Evolutionary conservation across 2,888 invertebrate genomes (phyloP).

Genomic region (Platypus cylindrus): DNA sequence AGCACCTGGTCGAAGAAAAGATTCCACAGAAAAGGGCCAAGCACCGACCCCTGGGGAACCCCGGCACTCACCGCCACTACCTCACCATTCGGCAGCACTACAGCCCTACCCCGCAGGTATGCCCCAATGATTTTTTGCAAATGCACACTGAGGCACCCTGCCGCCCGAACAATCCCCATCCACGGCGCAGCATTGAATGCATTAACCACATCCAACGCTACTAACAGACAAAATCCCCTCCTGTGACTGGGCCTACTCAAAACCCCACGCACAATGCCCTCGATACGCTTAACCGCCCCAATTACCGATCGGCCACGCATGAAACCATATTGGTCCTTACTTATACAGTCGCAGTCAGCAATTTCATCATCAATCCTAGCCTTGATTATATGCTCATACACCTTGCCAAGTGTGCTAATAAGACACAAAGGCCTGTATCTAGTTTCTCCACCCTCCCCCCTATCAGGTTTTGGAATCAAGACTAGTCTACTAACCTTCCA

Average conservation of each 20-base stretch:
- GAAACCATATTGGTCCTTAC: constrained; percentile 4
- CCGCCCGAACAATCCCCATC: neutral
- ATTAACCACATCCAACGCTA: constrained; percentile 1
- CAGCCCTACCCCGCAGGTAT: constrained; percentile 7
- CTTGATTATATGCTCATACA: constrained; percentile 1
- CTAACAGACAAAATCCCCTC: too few relatives aligned
- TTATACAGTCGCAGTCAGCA: neutral
- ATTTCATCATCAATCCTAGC: neutral
- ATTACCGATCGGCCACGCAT: constrained; percentile 2
- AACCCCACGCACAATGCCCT: neutral
- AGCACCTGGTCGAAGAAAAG: constrained; percentile 5
- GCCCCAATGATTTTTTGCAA: constrained; percentile 11
- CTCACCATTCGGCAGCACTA: constrained; percentile 5
- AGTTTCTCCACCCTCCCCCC: neutral
- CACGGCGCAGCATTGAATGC: constrained; percentile 2
- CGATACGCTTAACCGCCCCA: neutral
- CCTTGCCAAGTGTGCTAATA: neutral
- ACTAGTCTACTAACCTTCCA: constrained; percentile 4
- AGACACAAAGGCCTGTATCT: constrained; percentile 3
- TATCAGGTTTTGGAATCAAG: neutral
- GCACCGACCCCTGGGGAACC: constrained; percentile 4
- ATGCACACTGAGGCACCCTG: neutral
- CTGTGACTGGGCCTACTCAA: too few relatives aligned
- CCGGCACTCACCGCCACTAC: neutral
- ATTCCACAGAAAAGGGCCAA: constrained; percentile 1